Percentiles rank a stretch among this genome's conserved stretches.
phyloP scores from a whole-genome alignment of 2,888 invertebrate genomes.

The Mallateleia sp. region DNA sequence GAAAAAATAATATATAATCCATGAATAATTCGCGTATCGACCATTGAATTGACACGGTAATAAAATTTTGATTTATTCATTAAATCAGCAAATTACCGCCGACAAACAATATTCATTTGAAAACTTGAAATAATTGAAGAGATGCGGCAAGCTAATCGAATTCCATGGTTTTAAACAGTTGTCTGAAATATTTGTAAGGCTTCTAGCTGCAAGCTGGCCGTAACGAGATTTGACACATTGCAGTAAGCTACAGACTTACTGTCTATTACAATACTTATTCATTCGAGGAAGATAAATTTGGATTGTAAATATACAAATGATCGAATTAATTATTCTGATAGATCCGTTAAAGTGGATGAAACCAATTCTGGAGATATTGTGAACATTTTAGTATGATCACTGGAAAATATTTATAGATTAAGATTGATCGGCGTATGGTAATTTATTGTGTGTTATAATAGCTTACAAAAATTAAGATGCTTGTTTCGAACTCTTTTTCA shows the following conservation, averaged over 20 bases:
- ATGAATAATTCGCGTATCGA: no score
- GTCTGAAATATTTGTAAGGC: constrained; percentile 74
- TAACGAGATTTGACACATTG: constrained; percentile 67
- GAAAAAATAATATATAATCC: no score
- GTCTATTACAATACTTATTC: constrained; percentile 59
- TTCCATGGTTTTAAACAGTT: constrained; percentile 66
- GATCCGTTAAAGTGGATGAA: constrained; percentile 32
- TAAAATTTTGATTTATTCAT: constrained; percentile 14
- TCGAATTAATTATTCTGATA: constrained; percentile 56
- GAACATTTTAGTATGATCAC: no score
- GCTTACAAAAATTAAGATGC: no score
- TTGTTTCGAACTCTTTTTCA: no score
- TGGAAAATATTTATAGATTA: no score
- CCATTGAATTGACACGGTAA: neutral
- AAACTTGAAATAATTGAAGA: constrained; percentile 48
- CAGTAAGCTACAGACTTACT: constrained; percentile 56
- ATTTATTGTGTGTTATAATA: no score
- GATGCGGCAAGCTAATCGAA: constrained; percentile 61
- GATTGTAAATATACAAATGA: constrained; percentile 31
- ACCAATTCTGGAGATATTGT: no score
- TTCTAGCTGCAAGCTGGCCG: constrained; percentile 54
- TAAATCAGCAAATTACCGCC: neutral
- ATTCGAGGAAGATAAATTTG: constrained; percentile 46
- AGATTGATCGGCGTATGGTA: no score
- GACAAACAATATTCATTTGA: constrained; percentile 37